Conservation (phyloP, 2,888 invertebrate genomes). For the Harpalus rubripes region DNA sequence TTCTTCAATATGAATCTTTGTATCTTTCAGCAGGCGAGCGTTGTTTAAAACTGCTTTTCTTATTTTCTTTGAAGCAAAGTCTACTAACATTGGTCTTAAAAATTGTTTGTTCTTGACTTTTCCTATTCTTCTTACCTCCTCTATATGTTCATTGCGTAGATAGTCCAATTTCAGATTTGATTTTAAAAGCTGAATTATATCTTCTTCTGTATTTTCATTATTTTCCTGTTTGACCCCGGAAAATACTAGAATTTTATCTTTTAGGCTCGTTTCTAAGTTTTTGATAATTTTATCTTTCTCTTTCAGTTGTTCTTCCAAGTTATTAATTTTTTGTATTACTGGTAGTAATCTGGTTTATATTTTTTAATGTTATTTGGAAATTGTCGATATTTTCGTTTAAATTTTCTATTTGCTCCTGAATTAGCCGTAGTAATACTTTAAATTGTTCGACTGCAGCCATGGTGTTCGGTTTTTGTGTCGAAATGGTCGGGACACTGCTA, state of each 20-base stretch:
- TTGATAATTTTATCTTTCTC: neutral
- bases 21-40: neutral
- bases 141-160: neutral
- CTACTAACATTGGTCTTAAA: neutral
- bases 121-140: neutral
- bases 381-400: neutral
- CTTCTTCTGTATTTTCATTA: neutral
- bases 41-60: constrained; percentile 7
- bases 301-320: constrained; percentile 6
- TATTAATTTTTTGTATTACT: neutral
- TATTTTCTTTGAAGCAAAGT: constrained; percentile 6
- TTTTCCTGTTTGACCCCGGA: neutral
- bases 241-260: neutral
- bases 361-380: neutral
- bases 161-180: neutral
- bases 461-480: neutral
- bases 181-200: neutral
- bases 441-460: constrained; percentile 15
- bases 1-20: neutral
- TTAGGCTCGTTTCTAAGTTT: neutral
- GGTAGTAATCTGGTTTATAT: neutral
- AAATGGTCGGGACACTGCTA: constrained; percentile 3
- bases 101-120: neutral
- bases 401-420: neutral
- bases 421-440: neutral